Evolutionary conservation across 2,113 vertebrate genomes (phyloP).

Genomic region (Nyctibius bracteatus): DNA sequence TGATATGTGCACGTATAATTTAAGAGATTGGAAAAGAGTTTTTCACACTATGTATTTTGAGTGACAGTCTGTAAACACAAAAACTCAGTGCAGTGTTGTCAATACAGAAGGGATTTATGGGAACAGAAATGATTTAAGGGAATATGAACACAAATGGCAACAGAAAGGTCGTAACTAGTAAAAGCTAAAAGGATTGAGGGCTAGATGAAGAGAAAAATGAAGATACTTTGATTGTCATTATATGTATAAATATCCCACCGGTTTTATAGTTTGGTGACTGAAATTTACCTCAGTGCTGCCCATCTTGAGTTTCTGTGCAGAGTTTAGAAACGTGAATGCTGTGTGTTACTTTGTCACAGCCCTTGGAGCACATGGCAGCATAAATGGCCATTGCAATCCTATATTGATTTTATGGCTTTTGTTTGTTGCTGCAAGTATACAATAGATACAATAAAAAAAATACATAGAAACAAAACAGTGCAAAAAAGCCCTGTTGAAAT

Average conservation of each 20-base stretch:
- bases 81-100: background rate
- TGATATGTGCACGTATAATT: rapidly evolving
- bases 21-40: background rate
- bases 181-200: background rate
- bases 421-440: background rate
- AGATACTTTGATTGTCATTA: background rate
- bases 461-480: background rate
- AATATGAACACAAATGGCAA: background rate
- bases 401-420: background rate
- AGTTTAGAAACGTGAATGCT: rapidly evolving
- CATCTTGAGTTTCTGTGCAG: background rate
- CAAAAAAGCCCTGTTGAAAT: background rate
- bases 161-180: background rate
- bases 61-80: background rate
- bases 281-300: background rate
- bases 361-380: background rate
- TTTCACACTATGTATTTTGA: background rate
- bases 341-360: background rate
- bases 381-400: background rate
- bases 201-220: background rate
- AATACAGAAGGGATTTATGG: background rate
- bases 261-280: background rate
- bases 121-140: background rate
- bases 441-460: background rate
- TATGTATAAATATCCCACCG: rapidly evolving